Percentiles rank a stretch among this genome's conserved stretches.
phyloP scores from a whole-genome alignment of 2,797 vertebrate genomes.

The Gouania willdenowi region DNA sequence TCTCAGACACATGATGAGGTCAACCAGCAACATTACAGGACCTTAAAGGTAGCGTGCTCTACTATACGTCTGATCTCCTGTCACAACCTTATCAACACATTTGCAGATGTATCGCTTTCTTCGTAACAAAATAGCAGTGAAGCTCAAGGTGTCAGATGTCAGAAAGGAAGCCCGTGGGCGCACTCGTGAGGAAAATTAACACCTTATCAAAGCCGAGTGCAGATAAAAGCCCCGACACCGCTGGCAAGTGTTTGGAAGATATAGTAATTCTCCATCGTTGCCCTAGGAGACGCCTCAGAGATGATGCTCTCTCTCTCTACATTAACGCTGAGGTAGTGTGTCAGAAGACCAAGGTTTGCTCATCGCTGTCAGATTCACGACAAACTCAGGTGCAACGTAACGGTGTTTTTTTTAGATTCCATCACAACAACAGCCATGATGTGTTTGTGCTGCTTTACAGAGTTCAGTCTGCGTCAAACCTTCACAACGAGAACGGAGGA shows the following conservation, averaged over 20 bases:
- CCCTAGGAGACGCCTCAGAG: constrained; percentile 8
- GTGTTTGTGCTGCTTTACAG: too few species aligned
- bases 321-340: too few species aligned
- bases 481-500: too few species aligned
- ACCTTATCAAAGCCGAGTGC: constrained; percentile 46
- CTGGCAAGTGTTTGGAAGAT: constrained; percentile 32
- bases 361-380: too few species aligned
- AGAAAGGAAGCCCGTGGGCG: constrained; percentile 5
- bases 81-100: constrained; percentile 16
- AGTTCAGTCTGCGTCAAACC: too few species aligned
- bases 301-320: background rate
- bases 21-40: background rate
- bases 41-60: background rate
- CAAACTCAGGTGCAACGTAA: too few species aligned
- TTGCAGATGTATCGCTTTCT: constrained; percentile 1
- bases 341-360: too few species aligned
- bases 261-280: constrained; percentile 19
- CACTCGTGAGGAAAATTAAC: constrained; percentile 31
- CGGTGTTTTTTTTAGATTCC: too few species aligned
- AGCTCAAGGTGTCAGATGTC: constrained; percentile 22
- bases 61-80: constrained; percentile 6
- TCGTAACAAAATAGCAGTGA: background rate
- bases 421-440: too few species aligned
- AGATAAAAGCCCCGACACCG: constrained; percentile 30
- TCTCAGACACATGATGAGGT: constrained; percentile 11